Base-by-base conservation (phyloP, 2,888 invertebrate species). In the Tachina lurida region DNA sequence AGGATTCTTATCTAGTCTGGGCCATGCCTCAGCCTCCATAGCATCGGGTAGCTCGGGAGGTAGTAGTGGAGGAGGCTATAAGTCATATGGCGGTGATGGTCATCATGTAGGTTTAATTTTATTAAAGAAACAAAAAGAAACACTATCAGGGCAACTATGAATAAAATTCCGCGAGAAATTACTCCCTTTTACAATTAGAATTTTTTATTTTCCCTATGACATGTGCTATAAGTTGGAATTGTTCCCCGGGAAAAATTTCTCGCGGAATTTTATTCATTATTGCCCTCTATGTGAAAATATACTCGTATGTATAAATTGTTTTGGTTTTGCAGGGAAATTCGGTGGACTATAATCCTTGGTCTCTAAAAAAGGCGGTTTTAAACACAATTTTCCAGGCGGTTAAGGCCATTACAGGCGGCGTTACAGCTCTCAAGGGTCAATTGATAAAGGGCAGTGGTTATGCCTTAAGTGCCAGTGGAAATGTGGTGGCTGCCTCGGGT, bases 401-500 rank as follows among this genome's bases (percentile, higher is more conserved):
- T 1, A 97, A 97, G 91, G 97, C 97, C 15, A 96, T 97, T 87
- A 96, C 97, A 10, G 97, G 97, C 12, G 97, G 97, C 67, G 96
- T 97, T 12, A 95, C 97, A 4, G 97, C 97, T 41, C 94, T 97
- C n/a, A 97, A 97, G 90, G 97, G 97, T 0, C 97, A 97, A 91
- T 93, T 97, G 43, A 96, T 97, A 88, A 97, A 97, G 93, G 97
- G 97, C 58, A 95, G 97, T 75, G 97, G 97, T 13, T 95, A 95
- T 88, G 92, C 95, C 19, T 92, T 95, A 39, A 94, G 94, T 22
- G 94, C 95, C 13, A 94, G 95, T 88, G 95, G 95, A 31, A 94
- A 94, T 89, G 93, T 96, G 67, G 95, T 97, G 81, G 95, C 95
- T 15, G 95, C 95, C 22, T 96, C 96, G 89, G 97, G 97, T 4